Base-by-base conservation (phyloP, 2,113 vertebrate genomes). In the Oncorhynchus kisutch region DNA sequence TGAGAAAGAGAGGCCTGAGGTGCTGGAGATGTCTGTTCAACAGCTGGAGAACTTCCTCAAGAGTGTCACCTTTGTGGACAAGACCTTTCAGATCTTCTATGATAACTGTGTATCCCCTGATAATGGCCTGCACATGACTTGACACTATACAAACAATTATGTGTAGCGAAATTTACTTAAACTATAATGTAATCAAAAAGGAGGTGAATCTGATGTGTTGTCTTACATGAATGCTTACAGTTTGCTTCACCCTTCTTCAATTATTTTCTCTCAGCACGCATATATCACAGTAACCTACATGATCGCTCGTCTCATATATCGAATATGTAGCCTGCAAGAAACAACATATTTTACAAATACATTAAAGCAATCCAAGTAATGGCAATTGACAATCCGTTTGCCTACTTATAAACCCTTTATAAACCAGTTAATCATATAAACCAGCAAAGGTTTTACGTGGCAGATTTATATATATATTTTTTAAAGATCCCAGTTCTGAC, bases 41-140 rank as follows among this genome's bases (percentile, higher is more conserved):
- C 83, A 90, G 45, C 83, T 92, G 65, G 89, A 92, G 75, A 77
- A 87, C 1, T 91, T 90, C 71, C 81, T 92, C 72, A 91, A 90
- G 86, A 80, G 20, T 8, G 79, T 78, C 1, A 91, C 88, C 20
- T 90, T 83, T 12, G 88, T 91, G 2, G 68, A 39, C 25, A 78
- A 81, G 72, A 72, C 79, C 71, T 90, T 92, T 72, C 86, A 88
- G 81, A 76, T 90, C 51, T 92, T 91, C 66, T 86, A 88, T 25
- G 86, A 88, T 14, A 84, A 90, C 77, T 91, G 91, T 64, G 73
- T 75, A 18, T 45, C 68, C 9, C 68, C 68, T 70, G 45, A 49
- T 25, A 70, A 70, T 14, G n/a, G 68, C 68, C 45, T 70, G 20
- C 45, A 49, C 20, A 12, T 24, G 34, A n/a, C 16, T 70, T 70